phyloP scores from a whole-genome alignment of 2,113 vertebrate genomes.

The Mungos mungo region DNA sequence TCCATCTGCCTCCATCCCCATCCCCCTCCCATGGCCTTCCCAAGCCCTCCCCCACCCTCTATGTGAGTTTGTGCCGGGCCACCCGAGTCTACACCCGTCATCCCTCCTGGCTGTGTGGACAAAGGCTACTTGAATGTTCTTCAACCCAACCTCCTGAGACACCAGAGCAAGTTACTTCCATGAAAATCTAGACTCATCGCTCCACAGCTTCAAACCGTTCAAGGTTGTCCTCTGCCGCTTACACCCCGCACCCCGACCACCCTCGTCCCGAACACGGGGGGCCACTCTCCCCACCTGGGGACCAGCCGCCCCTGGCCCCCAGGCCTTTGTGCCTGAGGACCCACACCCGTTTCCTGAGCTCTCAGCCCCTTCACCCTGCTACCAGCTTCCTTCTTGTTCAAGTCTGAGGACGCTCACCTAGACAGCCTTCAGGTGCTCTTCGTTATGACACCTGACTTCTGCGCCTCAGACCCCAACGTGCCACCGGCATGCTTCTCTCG shows the following conservation, averaged over 20 bases:
- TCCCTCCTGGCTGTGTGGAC: background rate
- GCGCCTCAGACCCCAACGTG: too few species aligned
- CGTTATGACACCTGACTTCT: accelerated
- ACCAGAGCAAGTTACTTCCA: background rate
- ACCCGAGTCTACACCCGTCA: background rate
- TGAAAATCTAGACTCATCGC: background rate
- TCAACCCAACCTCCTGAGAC: background rate
- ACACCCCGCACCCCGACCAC: background rate
- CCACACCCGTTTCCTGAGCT: accelerated
- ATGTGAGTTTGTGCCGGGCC: too few species aligned
- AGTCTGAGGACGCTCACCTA: background rate
- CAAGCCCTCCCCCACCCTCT: background rate
- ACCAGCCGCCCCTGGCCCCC: background rate
- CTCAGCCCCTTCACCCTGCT: background rate
- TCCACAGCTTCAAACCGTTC: background rate
- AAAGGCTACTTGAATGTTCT: background rate
- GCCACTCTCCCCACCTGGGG: background rate
- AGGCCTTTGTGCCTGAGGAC: background rate
- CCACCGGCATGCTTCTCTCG: background rate
- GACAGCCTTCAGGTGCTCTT: background rate
- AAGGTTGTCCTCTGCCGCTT: accelerated
- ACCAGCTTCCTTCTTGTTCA: background rate
- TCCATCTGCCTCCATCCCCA: accelerated
- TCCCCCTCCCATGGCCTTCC: accelerated
- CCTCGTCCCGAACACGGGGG: background rate